Evolutionary conservation across 2,113 vertebrate species (phyloP), one percentile per base, ranked within the genome.

Genomic region (Ictalurus punctatus): DNA sequence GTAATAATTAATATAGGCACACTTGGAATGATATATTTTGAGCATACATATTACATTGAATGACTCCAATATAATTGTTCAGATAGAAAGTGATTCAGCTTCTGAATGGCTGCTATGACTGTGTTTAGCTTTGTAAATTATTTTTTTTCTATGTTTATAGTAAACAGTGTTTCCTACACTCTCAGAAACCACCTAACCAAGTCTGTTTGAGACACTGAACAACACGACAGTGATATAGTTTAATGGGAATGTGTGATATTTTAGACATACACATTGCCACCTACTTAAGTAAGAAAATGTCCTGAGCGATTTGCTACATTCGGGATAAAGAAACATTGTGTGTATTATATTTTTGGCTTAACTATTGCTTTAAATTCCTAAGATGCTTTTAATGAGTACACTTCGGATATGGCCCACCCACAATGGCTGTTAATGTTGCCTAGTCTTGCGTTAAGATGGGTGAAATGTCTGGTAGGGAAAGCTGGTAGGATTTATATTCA

Each of bases 401-500:
- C 21, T 59, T 86, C 6, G 7, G 67, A 40, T 74, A 74, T 40
- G 21, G 71, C 84, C 69, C 84, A 59, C 69, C 84, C 84, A 54
- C 84, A 74, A 74, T 40, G 84, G 84, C 85, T 63, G 73, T 34
- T 78, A 74, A 74, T 86, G 85, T 86, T 74, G 69, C 34, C 13
- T 44, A 78, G 21, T 16, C 63, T 85, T 71, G 84, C n/a, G 65
- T 85, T 85, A 71, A 71, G 48, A 34, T 2, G 44, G 65, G 27
- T 34, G 67, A 21, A 71, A 54, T 71, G 63, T 85, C 63, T 71
- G 54, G 58, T 37, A 67, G 83, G 83, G 44, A 85, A 69, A 67
- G 63, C 83, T 69, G 63, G 63, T 85, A 69, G 83, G 83, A 85
- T 85, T 85, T 54, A 85, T 85, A 85, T 69, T 85, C 83, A 85